phyloP scores from a whole-genome alignment of 2,113 vertebrate species.

The Lepus americanus region DNA sequence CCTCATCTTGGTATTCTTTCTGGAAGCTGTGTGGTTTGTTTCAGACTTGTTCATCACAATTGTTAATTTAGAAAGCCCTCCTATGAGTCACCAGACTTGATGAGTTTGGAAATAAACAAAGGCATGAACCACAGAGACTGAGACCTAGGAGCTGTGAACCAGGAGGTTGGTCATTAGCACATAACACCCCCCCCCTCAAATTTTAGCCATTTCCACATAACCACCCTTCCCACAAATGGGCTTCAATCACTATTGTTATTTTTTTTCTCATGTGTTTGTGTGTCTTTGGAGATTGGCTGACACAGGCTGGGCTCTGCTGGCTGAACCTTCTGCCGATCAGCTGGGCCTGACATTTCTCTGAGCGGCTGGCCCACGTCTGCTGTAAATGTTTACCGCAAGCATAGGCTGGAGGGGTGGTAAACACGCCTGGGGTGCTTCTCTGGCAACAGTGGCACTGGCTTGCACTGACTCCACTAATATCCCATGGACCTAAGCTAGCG shows the following conservation, averaged over 20 bases:
- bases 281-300: rapidly evolving
- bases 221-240: rapidly evolving
- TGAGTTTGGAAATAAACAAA: rapidly evolving
- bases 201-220: rapidly evolving
- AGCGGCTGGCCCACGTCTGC: background rate
- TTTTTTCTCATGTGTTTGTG: rapidly evolving
- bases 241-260: too few species aligned
- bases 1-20: background rate
- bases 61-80: too few species aligned
- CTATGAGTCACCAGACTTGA: rapidly evolving
- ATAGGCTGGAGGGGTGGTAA: rapidly evolving
- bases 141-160: too few species aligned
- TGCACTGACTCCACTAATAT: background rate
- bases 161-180: rapidly evolving
- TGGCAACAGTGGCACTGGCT: too few species aligned
- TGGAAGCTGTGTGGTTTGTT: background rate
- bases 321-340: background rate
- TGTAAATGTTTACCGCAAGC: rapidly evolving
- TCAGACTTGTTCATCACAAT: background rate
- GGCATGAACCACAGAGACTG: rapidly evolving
- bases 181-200: rapidly evolving
- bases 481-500: background rate
- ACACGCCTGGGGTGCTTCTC: background rate
- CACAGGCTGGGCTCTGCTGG: rapidly evolving
- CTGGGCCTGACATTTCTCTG: background rate